Evolutionary conservation across 2,888 invertebrate genomes (phyloP), one percentile per base, ranked within the genome.

Genomic region (Ctena decussata): DNA sequence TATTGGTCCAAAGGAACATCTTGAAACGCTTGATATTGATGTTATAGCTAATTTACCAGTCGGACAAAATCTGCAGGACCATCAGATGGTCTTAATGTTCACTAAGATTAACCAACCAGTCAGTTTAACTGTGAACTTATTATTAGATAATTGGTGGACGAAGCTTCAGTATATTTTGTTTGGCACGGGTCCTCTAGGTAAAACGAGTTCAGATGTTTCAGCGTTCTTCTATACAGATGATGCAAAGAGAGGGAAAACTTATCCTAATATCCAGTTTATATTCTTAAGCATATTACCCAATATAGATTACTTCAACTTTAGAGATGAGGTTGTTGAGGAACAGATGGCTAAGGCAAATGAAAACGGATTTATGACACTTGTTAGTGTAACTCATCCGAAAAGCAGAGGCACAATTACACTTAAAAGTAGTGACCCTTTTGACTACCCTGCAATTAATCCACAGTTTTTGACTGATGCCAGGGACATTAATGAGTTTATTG

Each of bases 1-100:
- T 15, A 30, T 77, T 41, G 77, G 77, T 1, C 77, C 77, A 30
- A 77, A 70, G 15, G 18, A 46, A 18, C 77, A 77, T 46, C 41
- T 77, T 8, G 0, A 70, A n/a, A 69, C 65, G 5, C 21, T 77
- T 0, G 77, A 27, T 5, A 77, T 77, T 35, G n/a, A 41, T 0
- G 35, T 77, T 15, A 32, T 44, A 2, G 65, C 41, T 15, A 69
- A 77, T 46, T 30, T 77, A 27, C 77, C 77, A 44, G 77, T 77
- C 0, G 77, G 77, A n/a, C 27, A n/a, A 77, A 57, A 77, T n/a
- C n/a, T n/a, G n/a, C n/a, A n/a, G n/a, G n/a, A n/a, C n/a, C n/a
- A n/a, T 15, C 41, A 41, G 41, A 41, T n/a, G n/a, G 37, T 71
- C 5, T 6, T 71, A 1, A 2, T 37, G 21, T 39, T 18, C 37